Evolutionary conservation across 2,888 invertebrate species (phyloP).

Genomic region (Drosophila kokeensis): DNA sequence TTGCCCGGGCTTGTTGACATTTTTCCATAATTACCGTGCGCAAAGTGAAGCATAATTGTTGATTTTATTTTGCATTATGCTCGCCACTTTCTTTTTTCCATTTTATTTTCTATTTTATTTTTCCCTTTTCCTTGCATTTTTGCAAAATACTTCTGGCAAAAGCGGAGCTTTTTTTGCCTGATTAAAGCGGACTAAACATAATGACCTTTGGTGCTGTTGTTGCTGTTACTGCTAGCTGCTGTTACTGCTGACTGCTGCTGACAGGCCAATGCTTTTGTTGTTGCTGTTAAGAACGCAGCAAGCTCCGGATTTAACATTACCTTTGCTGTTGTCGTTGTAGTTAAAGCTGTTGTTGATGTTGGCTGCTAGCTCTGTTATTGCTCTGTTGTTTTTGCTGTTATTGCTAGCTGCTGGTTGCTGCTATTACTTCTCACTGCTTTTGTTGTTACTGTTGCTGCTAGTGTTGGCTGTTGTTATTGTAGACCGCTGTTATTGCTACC

Average conservation of each 20-base stretch:
- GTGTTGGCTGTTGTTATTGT: not conserved
- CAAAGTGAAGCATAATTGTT: slow-evolving; percentile 76
- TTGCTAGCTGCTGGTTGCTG: not conserved
- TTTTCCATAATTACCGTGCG: slow-evolving; percentile 80
- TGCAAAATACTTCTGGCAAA: slow-evolving; percentile 37
- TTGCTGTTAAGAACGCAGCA: not conserved
- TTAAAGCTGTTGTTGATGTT: not conserved
- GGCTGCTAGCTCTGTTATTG: not conserved
- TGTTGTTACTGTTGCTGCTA: not conserved
- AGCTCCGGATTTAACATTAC: not conserved
- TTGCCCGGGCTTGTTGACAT: slow-evolving; percentile 71
- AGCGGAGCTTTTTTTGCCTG: not conserved
- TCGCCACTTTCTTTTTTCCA: slow-evolving; percentile 29
- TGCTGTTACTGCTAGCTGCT: not conserved
- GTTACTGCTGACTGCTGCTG: not conserved
- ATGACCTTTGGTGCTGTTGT: not conserved
- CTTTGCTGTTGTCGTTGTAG: not conserved
- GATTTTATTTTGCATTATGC: slow-evolving; percentile 75
- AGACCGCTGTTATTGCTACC: not conserved
- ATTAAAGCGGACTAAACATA: not conserved
- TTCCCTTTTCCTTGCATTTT: slow-evolving; percentile 12
- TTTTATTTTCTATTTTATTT: slow-evolving; percentile 4
- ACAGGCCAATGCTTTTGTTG: not conserved
- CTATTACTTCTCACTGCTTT: not conserved
- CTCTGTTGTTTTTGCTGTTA: not conserved